Conservation (phyloP, 2,888 invertebrate genomes). For the Arge pagana region DNA sequence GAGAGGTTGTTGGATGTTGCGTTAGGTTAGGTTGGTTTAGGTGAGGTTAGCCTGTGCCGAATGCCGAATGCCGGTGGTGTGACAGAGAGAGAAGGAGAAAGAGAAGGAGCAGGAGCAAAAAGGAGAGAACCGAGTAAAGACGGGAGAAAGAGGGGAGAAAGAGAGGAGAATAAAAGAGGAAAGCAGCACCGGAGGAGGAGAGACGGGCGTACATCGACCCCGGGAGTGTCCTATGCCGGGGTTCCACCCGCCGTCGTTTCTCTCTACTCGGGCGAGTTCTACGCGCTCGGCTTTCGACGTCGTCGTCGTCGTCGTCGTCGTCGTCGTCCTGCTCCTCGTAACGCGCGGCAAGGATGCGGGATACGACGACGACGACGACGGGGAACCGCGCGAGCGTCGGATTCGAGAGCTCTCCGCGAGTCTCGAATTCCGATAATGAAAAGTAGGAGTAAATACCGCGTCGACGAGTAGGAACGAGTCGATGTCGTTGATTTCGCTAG, state of each 20-base stretch:
- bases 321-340: background rate
- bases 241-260: conserved; percentile 23
- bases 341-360: conserved; percentile 17
- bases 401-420: no score
- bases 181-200: conserved; percentile 32
- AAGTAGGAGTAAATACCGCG: no score
- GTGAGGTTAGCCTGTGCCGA: conserved; percentile 11
- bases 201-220: conserved; percentile 48
- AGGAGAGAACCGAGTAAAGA: conserved; percentile 25
- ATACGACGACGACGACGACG: conserved; percentile 9
- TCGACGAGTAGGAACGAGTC: no score
- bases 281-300: conserved; percentile 15
- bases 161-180: conserved; percentile 19
- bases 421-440: no score
- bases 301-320: conserved; percentile 1
- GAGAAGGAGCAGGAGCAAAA: conserved; percentile 9
- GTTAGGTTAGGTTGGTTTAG: conserved; percentile 6
- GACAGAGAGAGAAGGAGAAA: conserved; percentile 2
- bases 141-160: conserved; percentile 26
- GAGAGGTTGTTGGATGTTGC: background rate
- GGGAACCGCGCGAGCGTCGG: background rate
- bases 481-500: no score
- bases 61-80: conserved; percentile 11
- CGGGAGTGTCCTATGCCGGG: conserved; percentile 46
- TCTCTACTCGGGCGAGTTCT: no score